These are phyloP conservation scores for Anniella stebbinsi DNA, from an alignment of 2,797 vertebrate species.

Conservation along the genomic window DNA sequence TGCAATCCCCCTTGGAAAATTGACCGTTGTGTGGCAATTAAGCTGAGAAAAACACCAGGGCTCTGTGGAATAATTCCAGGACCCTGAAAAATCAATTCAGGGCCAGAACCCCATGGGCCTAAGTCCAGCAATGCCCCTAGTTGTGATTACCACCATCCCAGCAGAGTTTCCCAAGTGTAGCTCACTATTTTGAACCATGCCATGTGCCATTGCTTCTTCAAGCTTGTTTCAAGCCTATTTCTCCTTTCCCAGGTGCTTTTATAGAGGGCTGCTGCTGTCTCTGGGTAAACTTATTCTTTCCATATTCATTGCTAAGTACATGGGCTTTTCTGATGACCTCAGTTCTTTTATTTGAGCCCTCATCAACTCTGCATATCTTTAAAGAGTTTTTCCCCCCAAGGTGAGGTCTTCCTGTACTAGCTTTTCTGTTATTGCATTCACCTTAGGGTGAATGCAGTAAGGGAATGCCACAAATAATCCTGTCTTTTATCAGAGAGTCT, in stretches of 20 bases:
- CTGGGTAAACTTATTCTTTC: background rate
- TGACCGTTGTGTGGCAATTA: no score
- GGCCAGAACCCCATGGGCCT: no score
- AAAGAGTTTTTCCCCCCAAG: background rate
- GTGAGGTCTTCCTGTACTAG: background rate
- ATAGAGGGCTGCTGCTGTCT: background rate
- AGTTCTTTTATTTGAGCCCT: background rate
- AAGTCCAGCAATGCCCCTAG: no score
- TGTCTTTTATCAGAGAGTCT: background rate
- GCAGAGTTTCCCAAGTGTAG: background rate
- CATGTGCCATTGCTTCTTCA: background rate
- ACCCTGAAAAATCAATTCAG: no score
- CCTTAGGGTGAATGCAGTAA: background rate
- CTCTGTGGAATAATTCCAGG: no score
- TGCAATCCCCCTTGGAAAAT: no score
- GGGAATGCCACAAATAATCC: slow-evolving; percentile 34
- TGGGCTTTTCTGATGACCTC: no score
- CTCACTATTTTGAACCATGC: background rate
- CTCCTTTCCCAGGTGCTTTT: background rate
- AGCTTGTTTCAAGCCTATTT: background rate
- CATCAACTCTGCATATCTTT: background rate
- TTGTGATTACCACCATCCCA: background rate
- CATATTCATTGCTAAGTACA: no score
- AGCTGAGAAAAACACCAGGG: no score
- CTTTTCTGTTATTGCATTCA: slow-evolving; percentile 5